These are phyloP conservation scores for Acleris emargana DNA, from an alignment of 2,888 invertebrate species.

Conservation along the genomic window DNA sequence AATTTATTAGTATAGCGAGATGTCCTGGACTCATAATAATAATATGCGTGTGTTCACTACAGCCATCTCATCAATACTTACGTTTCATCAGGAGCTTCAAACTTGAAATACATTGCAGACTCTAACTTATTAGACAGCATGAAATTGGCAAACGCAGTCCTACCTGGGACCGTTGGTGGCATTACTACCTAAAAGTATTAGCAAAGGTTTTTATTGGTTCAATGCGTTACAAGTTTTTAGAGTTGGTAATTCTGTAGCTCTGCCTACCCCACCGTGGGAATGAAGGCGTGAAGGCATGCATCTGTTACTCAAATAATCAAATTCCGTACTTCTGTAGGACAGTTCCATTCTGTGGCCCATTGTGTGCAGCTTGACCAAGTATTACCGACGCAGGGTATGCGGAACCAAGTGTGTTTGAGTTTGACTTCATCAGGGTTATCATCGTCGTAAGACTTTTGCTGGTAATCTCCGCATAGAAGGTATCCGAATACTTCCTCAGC, in stretches of 20 bases:
- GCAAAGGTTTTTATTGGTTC: no score
- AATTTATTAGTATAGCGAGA: no score
- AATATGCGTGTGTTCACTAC: no score
- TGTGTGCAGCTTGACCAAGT: slow-evolving; percentile 73
- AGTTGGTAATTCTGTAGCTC: no score
- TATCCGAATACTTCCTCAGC: slow-evolving; percentile 68
- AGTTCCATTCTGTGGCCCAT: slow-evolving; percentile 69
- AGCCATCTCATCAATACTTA: slow-evolving; percentile 50
- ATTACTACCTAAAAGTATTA: slow-evolving; percentile 57
- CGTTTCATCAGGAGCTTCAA: slow-evolving; percentile 65
- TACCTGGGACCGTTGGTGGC: slow-evolving; percentile 74
- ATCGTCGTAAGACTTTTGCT: slow-evolving; percentile 52
- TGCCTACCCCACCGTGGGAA: no score
- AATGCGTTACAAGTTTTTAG: no score
- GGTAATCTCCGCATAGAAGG: slow-evolving; percentile 71
- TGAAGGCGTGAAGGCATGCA: no score
- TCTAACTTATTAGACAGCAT: slow-evolving; percentile 73
- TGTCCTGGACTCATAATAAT: no score
- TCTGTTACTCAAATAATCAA: not conserved
- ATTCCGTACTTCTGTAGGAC: slow-evolving; percentile 62
- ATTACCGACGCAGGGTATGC: slow-evolving; percentile 74
- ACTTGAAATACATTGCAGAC: slow-evolving; percentile 71
- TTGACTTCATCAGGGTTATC: slow-evolving; percentile 45
- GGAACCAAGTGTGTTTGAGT: slow-evolving; percentile 70
- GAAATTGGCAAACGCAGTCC: slow-evolving; percentile 71